Evolutionary conservation across 2,113 vertebrate species (phyloP).

Genomic region (Leucosticte australis): DNA sequence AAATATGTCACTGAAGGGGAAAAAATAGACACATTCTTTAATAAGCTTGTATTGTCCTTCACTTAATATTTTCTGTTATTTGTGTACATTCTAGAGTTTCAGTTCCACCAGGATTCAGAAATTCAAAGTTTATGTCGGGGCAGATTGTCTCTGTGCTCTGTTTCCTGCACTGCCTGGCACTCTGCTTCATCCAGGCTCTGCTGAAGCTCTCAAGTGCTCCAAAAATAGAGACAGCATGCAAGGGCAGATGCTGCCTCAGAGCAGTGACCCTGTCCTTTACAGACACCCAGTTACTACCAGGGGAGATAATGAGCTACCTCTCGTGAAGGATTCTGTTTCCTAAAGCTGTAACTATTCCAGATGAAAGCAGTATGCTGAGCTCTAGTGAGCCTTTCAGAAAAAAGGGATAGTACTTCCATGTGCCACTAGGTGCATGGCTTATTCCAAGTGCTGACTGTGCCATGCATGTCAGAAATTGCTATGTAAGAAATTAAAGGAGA

Average conservation of each 20-base stretch:
- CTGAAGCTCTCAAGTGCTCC: neutral
- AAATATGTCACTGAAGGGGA: conserved; percentile 90
- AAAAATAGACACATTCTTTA: neutral
- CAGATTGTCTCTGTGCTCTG: neutral
- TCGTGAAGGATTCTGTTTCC: neutral
- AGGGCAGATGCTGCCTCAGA: neutral
- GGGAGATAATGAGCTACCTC: neutral
- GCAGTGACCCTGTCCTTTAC: neutral
- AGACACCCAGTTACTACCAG: neutral
- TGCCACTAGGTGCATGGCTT: neutral
- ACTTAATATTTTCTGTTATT: neutral
- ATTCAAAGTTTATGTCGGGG: neutral
- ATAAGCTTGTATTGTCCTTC: neutral
- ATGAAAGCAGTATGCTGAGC: neutral
- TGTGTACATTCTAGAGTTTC: neutral
- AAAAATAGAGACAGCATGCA: neutral
- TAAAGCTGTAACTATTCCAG: neutral
- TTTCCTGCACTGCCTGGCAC: neutral
- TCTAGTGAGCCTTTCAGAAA: neutral
- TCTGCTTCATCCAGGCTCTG: neutral
- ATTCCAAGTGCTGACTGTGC: neutral
- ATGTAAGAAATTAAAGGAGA: neutral
- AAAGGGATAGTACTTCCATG: neutral
- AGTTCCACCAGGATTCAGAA: neutral
- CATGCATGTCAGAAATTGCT: neutral